A percentile compares a stretch with the other conserved stretches of the same genome.
Evolutionary conservation across 1,140 invertebrate species (phyloP).

Genomic region (Trinorchestia longiramus): DNA sequence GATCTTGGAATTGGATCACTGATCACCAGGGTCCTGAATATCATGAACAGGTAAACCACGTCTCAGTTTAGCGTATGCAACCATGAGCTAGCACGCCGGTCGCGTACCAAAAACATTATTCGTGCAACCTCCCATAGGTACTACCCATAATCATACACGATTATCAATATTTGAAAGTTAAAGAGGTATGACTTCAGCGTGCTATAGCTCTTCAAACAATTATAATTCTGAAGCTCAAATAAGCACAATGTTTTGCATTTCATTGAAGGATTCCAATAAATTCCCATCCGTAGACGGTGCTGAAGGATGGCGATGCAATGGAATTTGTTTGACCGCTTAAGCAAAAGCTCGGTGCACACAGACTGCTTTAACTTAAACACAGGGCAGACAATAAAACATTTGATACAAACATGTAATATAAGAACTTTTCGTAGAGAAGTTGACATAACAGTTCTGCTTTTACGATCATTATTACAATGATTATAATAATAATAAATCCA

Average conservation of each 20-base stretch:
- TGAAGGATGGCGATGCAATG: no score
- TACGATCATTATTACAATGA: no score
- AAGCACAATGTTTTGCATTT: no score
- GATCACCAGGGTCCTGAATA: neutral
- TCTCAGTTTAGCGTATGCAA: neutral
- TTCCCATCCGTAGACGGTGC: no score
- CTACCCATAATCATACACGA: neutral
- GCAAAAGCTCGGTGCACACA: no score
- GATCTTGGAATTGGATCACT: neutral
- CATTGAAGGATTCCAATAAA: no score
- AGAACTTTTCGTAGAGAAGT: neutral
- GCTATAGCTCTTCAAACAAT: no score
- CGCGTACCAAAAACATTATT: neutral
- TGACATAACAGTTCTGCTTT: neutral
- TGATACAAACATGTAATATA: neutral
- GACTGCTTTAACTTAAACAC: no score
- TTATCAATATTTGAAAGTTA: neutral
- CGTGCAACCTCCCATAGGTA: neutral
- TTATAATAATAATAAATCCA: neutral
- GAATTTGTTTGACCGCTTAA: no score
- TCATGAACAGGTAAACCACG: neutral
- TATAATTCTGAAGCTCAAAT: no score
- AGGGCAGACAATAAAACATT: no score
- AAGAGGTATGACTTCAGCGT: neutral
- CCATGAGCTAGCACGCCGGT: neutral